A percentile compares a stretch with the other conserved stretches of the same genome.
Evolutionary conservation across 1,140 invertebrate genomes (phyloP).

Genomic region (Ectropis grisescens): DNA sequence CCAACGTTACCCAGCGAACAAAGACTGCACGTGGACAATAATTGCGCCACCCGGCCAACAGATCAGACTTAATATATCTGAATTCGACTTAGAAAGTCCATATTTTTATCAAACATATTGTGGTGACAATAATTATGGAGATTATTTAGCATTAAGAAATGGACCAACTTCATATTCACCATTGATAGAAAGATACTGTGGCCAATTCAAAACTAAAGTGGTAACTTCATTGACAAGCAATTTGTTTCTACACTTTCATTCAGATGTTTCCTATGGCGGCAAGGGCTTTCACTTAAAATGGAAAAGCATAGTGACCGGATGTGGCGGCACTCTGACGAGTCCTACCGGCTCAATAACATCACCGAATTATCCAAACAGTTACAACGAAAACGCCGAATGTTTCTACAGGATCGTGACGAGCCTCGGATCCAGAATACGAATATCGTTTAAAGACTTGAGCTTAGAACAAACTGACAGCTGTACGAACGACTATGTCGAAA

Average conservation of each 20-base stretch:
- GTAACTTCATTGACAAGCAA: constrained; percentile 79
- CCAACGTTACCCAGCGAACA: constrained; percentile 73
- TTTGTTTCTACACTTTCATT: constrained; percentile 78
- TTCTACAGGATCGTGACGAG: constrained; percentile 84
- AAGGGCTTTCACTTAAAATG: constrained; percentile 81
- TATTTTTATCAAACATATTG: no score
- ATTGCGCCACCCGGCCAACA: constrained; percentile 76
- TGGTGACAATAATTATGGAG: no score
- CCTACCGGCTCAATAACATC: constrained; percentile 81
- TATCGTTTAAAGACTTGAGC: constrained; percentile 82
- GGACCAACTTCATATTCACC: constrained; percentile 77
- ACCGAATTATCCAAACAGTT: constrained; percentile 86
- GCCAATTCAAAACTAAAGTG: constrained; percentile 70
- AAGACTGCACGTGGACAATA: constrained; percentile 84
- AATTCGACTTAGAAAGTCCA: constrained; percentile 82
- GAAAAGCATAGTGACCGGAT: constrained; percentile 79
- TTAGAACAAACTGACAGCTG: constrained; percentile 74
- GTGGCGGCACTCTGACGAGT: constrained; percentile 80
- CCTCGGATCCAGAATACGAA: constrained; percentile 75
- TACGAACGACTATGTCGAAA: constrained; percentile 79
- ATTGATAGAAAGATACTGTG: constrained; percentile 81
- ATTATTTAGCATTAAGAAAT: constrained; percentile 88
- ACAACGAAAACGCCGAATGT: constrained; percentile 77
- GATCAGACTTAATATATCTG: constrained; percentile 78
- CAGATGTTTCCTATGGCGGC: constrained; percentile 71